These are phyloP conservation scores for Tragelaphus eurycerus DNA, from an alignment of 2,797 vertebrate species.

Conservation along the genomic window DNA sequence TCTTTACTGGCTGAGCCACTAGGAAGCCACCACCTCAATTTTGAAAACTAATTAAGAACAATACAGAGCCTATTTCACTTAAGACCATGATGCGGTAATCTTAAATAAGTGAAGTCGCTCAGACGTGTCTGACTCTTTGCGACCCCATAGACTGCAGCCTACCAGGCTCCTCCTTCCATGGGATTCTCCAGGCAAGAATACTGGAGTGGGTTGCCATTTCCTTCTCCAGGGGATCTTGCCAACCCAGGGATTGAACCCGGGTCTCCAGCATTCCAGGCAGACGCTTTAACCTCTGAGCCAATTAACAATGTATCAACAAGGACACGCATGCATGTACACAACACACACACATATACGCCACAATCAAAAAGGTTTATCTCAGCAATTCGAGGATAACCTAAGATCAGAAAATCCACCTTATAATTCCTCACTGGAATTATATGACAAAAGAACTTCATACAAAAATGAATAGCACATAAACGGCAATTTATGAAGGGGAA, in stretches of 20 bases:
- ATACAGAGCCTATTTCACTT: not conserved
- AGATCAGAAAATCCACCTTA: not conserved
- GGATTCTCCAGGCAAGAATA: no score
- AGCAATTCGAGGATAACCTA: not conserved
- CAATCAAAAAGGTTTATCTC: not conserved
- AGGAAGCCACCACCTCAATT: not conserved
- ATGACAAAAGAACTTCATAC: not conserved
- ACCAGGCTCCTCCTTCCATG: no score
- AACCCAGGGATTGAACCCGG: no score
- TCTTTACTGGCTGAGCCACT: not conserved
- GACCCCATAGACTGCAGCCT: no score
- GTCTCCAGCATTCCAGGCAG: no score
- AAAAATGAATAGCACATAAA: not conserved
- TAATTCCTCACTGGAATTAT: not conserved
- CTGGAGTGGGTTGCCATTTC: no score
- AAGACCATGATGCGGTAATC: not conserved
- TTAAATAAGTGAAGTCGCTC: not conserved
- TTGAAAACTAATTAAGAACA: not conserved
- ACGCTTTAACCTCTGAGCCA: not conserved
- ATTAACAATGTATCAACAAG: not conserved
- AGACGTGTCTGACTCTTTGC: no score
- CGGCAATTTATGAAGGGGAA: not conserved
- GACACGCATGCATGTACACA: not conserved
- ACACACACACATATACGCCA: not conserved
- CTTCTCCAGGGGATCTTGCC: no score